Evolutionary conservation across 2,797 vertebrate species (phyloP).

Genomic region (Thripadectes ignobilis): DNA sequence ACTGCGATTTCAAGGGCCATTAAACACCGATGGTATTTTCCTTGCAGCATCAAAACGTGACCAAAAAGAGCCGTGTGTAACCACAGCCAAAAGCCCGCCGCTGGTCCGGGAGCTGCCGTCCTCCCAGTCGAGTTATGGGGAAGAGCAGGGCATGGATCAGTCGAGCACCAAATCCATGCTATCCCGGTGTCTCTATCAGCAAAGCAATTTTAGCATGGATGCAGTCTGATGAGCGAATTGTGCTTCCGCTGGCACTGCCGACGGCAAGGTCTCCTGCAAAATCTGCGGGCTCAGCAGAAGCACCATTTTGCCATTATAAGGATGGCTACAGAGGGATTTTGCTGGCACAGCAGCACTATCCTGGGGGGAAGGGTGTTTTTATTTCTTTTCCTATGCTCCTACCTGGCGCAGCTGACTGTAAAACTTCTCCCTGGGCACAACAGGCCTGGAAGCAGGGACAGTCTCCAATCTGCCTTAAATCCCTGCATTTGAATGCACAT

Average conservation of each 20-base stretch:
- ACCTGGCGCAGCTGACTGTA: constrained; percentile 8
- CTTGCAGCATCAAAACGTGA: neutral
- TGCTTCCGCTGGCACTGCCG: constrained; percentile 19
- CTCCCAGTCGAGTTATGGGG: accelerated
- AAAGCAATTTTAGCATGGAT: neutral
- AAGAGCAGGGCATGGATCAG: accelerated
- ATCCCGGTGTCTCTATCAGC: accelerated
- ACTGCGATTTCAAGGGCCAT: constrained; percentile 48
- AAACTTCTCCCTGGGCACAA: constrained; percentile 12
- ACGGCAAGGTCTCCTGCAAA: constrained; percentile 26
- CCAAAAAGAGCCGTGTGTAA: neutral
- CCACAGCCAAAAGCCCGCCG: neutral
- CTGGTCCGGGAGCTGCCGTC: accelerated
- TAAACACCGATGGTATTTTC: constrained; percentile 35
- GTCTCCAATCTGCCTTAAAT: constrained; percentile 10
- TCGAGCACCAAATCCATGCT: accelerated
- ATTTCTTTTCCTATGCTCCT: neutral
- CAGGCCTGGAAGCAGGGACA: neutral
- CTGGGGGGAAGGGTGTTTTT: neutral
- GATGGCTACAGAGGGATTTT: constrained; percentile 23
- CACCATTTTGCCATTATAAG: constrained; percentile 48
- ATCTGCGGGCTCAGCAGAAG: constrained; percentile 52
- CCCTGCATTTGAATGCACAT: neutral
- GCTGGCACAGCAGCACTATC: constrained; percentile 41
- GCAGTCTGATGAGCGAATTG: neutral